These are phyloP conservation scores for Benthosema pterotum DNA, from an alignment of 2,797 vertebrate species.

Conservation along the genomic window DNA sequence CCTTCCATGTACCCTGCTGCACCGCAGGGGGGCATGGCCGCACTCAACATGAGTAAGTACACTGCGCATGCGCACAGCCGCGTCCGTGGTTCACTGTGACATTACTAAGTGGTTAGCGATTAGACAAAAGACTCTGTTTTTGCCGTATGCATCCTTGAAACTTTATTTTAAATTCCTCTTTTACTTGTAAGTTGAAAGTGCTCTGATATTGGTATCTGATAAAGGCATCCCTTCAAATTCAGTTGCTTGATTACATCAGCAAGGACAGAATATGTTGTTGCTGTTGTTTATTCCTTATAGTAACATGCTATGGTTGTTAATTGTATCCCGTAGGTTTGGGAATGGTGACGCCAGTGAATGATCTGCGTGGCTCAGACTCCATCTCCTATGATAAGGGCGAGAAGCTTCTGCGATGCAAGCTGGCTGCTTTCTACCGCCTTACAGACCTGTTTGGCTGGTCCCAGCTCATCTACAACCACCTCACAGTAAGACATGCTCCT, in stretches of 20 bases:
- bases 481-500: slow-evolving; percentile 87
- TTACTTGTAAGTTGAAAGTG: no score
- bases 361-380: slow-evolving; percentile 95
- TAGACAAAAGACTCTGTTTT: no score
- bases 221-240: no score
- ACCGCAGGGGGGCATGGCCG: slow-evolving; percentile 96
- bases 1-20: slow-evolving; percentile 94
- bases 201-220: no score
- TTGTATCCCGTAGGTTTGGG: slow-evolving; percentile 85
- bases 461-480: slow-evolving; percentile 98
- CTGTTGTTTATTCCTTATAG: no score
- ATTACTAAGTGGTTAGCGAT: no score
- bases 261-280: not conserved
- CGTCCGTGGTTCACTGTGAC: no score
- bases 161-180: not conserved
- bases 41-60: slow-evolving; percentile 96
- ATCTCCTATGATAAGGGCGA: slow-evolving; percentile 98
- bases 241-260: no score
- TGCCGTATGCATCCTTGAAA: no score
- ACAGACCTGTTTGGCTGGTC: slow-evolving; percentile 97
- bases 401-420: slow-evolving; percentile 93
- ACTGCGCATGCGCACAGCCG: no score
- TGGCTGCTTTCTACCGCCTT: slow-evolving; percentile 94
- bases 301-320: no score
- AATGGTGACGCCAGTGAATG: slow-evolving; percentile 98